Conservation (phyloP, 2,113 vertebrate genomes). For the Oncorhynchus mykiss region DNA sequence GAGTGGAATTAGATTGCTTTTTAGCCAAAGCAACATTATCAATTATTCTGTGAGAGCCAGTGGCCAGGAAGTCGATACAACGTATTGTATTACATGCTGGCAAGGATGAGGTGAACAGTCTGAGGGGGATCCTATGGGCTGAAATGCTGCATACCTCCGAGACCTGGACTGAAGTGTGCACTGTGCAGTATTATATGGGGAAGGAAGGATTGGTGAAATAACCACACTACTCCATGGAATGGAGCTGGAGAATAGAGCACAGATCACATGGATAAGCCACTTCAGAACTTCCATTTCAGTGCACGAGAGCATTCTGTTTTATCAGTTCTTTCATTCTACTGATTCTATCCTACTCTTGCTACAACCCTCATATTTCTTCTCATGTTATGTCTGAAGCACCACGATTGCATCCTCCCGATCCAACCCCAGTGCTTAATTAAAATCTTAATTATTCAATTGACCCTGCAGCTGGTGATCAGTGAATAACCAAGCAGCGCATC, state of each 20-base stretch:
- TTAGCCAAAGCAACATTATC: slow-evolving; percentile 60
- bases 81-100: slow-evolving; percentile 67
- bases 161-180: slow-evolving; percentile 53
- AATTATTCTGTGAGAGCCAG: slow-evolving; percentile 55
- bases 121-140: slow-evolving; percentile 44
- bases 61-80: slow-evolving; percentile 66
- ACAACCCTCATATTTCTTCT: not conserved
- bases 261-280: slow-evolving; percentile 66
- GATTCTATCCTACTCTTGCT: not conserved
- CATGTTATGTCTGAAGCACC: slow-evolving; percentile 1
- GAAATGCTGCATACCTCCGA: slow-evolving; percentile 59
- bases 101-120: slow-evolving; percentile 64
- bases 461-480: slow-evolving; percentile 64
- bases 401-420: slow-evolving; percentile 41
- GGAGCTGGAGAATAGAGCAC: slow-evolving; percentile 58
- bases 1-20: slow-evolving; percentile 72
- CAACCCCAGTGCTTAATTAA: slow-evolving; percentile 60
- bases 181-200: slow-evolving; percentile 54
- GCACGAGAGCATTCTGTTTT: slow-evolving; percentile 49
- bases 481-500: slow-evolving; percentile 15
- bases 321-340: slow-evolving; percentile 35
- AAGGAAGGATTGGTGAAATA: slow-evolving; percentile 44
- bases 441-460: slow-evolving; percentile 68
- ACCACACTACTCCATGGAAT: slow-evolving; percentile 44
- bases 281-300: slow-evolving; percentile 61